Conservation (phyloP, 2,113 vertebrate species). For the Lethenteron camtschaticum region DNA sequence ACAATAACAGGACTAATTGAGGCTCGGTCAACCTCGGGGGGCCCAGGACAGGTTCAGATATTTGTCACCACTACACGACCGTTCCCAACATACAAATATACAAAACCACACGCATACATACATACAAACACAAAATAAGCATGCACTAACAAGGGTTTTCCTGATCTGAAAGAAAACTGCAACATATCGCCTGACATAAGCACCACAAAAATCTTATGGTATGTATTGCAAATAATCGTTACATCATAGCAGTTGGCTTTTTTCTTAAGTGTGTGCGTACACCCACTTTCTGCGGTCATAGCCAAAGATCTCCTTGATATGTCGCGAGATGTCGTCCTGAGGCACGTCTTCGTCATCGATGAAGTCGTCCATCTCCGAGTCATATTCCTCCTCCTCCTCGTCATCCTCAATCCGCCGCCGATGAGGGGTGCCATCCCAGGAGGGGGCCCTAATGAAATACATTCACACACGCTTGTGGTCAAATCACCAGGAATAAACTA, state of each 20-base stretch:
- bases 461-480: not conserved
- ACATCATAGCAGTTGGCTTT: not conserved
- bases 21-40: too few relatives aligned
- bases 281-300: constrained; percentile 57
- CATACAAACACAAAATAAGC: too few relatives aligned
- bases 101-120: too few relatives aligned
- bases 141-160: not conserved
- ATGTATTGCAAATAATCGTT: not conserved
- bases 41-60: too few relatives aligned
- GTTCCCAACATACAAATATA: too few relatives aligned
- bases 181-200: not conserved
- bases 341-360: constrained; percentile 71
- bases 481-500: too few relatives aligned
- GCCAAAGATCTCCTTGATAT: constrained; percentile 89
- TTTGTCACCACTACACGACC: too few relatives aligned
- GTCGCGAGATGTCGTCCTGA: constrained; percentile 70
- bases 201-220: not conserved
- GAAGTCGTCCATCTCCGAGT: constrained; percentile 96
- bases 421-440: constrained; percentile 36
- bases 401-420: constrained; percentile 40
- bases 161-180: not conserved
- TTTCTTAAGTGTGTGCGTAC: not conserved
- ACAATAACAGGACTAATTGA: too few relatives aligned
- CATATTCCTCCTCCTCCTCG: constrained; percentile 58
- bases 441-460: constrained; percentile 18